Evolutionary conservation across 2,888 invertebrate genomes (phyloP), one percentile per base, ranked within the genome.

Genomic region (Clostera curtula): DNA sequence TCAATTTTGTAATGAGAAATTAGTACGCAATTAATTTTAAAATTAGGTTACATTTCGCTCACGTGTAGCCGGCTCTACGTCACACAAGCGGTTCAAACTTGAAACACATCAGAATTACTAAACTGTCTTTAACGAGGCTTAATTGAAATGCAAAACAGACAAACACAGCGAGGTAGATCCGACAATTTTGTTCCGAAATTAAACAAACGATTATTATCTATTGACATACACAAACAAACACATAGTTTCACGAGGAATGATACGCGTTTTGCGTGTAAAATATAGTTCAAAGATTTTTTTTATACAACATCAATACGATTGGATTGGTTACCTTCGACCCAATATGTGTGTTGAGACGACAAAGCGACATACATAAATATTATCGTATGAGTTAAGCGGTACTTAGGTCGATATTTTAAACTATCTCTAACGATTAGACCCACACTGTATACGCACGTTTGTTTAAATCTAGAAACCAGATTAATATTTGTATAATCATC

Each of bases 161-260:
- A 52, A 43, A 56, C 49, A 64, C 49, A 58, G 58, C 62, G 72
- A 75, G 71, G 73, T 74, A 75, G 73, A 63, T 69, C 48, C 40
- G 64, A 61, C 50, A 53, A 41, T 67, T 70, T 65, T 57, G 61
- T 14, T 64, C 58, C 38, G 34, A 29, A 34, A 33, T 44, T 36
- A 19, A 36, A 30, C 43, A 32, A 43, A 40, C 27, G 35, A 32
- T 26, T 29, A 32, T 28, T 32, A 25, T 38, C 37, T 28, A 17
- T 43, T 31, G 35, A 31, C 34, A 36, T 31, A 48, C 40, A 43
- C 25, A 39, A 33, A 49, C 38, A 42, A 35, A 43, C 40, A 43
- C 27, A 36, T 29, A 47, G 26, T 42, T 44, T 43, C 34, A 48
- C 32, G 52, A 63, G 58, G 60, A 56, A 61, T 57, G 56, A 54